Base-by-base conservation (phyloP, 2,888 invertebrate genomes). In the Panopea generosa region DNA sequence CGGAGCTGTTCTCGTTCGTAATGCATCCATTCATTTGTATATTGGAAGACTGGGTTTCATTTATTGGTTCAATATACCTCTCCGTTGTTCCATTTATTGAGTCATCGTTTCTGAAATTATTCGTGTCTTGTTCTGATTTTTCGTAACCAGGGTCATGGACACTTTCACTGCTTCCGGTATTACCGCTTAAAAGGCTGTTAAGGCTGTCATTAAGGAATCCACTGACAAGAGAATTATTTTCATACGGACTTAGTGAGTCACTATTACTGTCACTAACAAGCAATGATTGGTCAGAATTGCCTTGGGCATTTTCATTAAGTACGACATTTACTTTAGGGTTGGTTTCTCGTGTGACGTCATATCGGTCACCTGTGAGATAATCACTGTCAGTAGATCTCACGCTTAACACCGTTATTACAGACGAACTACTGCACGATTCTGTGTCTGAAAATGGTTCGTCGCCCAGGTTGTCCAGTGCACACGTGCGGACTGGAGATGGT, bases 321-420 rank as follows among this genome's bases (percentile, higher is more conserved):
- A 56, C 27, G 43, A 24, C 50, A 27, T 50, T 49, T 43, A 22
- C 24, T 33, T 45, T 43, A 47, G 14, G 20, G 26, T 50, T 2
- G n/a, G 59, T 22, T 11, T 63, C 40, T 9, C 53, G 11, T 4
- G 65, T 56, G 0, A 67, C 50, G 47, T 67, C 67, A 49, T 49
- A 22, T 9, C 50, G 57, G 9, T 67, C 67, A 11, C 16, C 26
- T 16, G 65, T 22, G 45, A 63, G 67, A 60, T 55, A 40, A 11
- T 81, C 81, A 40, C 76, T 77, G 33, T 82, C 82, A 26, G 62
- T 70, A 20, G 79, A 79, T 63, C 71, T 67, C 11, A 85, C 75
- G 68, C 84, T 86, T 9, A 87, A 56, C n/a, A 87, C 87, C 40
- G 86, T 86, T 29, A 85, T 70, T 18, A 86, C 84, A 9, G 86